Base-by-base conservation (phyloP, 2,797 vertebrate genomes). In the Limnodromus scolopaceus region DNA sequence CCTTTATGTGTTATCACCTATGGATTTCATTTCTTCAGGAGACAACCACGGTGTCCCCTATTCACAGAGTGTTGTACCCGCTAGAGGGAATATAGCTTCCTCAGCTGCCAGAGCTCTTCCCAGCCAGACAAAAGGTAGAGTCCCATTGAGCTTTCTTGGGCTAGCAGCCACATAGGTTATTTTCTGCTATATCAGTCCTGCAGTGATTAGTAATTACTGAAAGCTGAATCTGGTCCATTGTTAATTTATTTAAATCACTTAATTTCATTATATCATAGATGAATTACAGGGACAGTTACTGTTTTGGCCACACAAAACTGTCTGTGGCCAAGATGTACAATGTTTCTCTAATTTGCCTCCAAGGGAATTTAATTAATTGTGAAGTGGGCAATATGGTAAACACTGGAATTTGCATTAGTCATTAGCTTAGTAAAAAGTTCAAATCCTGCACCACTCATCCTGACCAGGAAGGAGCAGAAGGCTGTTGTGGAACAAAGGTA, bases 201-300 rank as follows among this genome's bases (percentile, higher is more conserved):
- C 19, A 85, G 68, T 77, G 69, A 90, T 80, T 92, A 80, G 51
- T 53, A 94, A 93, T 96, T 95, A 94, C 83, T 79, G 85, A 94
- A 96, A 92, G 55, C 83, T 95, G 92, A 96, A 95, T 71, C 74
- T 4, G 1, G 48, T 89, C 70, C 74, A 93, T 60, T 94, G 74
- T 95, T 88, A 94, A 96, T 94, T 89, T 95, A 95, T 93, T 96
- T 95, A 94, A 96, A 97, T 96, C 74, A 79, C 92, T 95, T 95
- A 79, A 95, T 96, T 95, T 96, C 74, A 95, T 92, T 94, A 94
- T 90, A 94, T 94, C 92, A 93, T 70, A 94, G 80, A 45, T 7
- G 1, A 96, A 93, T 95, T 95, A 96, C 80, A 87, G 80, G 45
- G 68, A 77, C 48, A 80, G 85, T 70, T 90, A 84, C 63, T 89